Conservation (phyloP, 2,888 invertebrate genomes). For the Lycaena phlaeas region DNA sequence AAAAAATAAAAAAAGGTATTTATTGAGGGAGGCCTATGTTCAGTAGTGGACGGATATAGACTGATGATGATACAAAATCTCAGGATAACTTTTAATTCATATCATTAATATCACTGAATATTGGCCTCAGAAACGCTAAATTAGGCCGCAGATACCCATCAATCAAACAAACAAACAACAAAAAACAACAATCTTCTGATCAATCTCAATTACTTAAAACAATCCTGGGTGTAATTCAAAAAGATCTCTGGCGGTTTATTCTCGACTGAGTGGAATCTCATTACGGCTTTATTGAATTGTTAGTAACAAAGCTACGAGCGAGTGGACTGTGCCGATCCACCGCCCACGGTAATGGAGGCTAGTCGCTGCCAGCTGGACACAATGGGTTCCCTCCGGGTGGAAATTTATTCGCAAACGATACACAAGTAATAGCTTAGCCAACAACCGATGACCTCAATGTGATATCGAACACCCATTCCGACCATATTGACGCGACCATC, state of each 20-base stretch:
- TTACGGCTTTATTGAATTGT: slow-evolving; percentile 64
- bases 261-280: slow-evolving; percentile 51
- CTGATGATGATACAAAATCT: too few species aligned
- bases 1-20: too few species aligned
- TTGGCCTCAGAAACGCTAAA: too few species aligned
- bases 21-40: too few species aligned
- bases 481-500: background rate
- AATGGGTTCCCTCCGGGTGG: slow-evolving; percentile 31
- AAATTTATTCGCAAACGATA: slow-evolving; percentile 23
- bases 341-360: slow-evolving; percentile 38
- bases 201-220: slow-evolving; percentile 6
- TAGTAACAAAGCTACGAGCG: slow-evolving; percentile 36
- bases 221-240: slow-evolving; percentile 2
- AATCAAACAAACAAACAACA: too few species aligned
- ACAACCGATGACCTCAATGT: slow-evolving; percentile 12
- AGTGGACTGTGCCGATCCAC: slow-evolving; percentile 37
- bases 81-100: too few species aligned
- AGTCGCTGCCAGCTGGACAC: slow-evolving; percentile 27
- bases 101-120: too few species aligned
- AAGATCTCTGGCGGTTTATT: slow-evolving; percentile 51
- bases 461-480: slow-evolving; percentile 25
- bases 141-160: too few species aligned
- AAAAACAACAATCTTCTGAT: too few species aligned
- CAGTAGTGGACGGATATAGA: too few species aligned
- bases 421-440: slow-evolving; percentile 18